These are phyloP conservation scores for Catostomus latipinnis DNA, from an alignment of 2,797 vertebrate species.

Conservation along the genomic window DNA sequence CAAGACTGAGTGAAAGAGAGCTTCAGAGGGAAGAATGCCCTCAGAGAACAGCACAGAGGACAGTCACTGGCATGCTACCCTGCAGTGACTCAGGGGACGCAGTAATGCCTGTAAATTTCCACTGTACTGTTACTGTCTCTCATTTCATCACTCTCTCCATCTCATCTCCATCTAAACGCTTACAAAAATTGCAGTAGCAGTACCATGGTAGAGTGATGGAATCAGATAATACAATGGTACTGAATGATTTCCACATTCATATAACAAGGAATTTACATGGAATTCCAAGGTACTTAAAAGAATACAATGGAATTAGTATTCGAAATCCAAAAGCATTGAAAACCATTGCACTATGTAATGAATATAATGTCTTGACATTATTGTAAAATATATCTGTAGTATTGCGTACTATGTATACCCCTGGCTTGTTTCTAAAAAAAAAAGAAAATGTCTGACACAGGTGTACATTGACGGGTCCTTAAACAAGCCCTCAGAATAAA, in stretches of 20 bases:
- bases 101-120: constrained; percentile 25
- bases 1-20: constrained; percentile 12
- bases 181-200: neutral
- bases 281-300: neutral
- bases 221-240: neutral
- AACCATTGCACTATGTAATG: neutral
- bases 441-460: no score
- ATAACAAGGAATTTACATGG: neutral
- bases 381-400: no score
- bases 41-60: constrained; percentile 21
- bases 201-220: neutral
- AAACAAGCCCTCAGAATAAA: no score
- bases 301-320: neutral
- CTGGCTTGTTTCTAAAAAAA: no score
- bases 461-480: no score
- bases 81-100: constrained; percentile 24
- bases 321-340: neutral
- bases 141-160: neutral
- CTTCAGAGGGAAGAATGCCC: neutral
- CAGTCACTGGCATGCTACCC: constrained; percentile 11
- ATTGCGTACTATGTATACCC: no score
- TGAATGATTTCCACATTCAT: neutral
- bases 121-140: neutral
- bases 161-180: neutral
- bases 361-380: no score